phyloP scores from a whole-genome alignment of 1,140 invertebrate species.

The Halictus rubicundus region DNA sequence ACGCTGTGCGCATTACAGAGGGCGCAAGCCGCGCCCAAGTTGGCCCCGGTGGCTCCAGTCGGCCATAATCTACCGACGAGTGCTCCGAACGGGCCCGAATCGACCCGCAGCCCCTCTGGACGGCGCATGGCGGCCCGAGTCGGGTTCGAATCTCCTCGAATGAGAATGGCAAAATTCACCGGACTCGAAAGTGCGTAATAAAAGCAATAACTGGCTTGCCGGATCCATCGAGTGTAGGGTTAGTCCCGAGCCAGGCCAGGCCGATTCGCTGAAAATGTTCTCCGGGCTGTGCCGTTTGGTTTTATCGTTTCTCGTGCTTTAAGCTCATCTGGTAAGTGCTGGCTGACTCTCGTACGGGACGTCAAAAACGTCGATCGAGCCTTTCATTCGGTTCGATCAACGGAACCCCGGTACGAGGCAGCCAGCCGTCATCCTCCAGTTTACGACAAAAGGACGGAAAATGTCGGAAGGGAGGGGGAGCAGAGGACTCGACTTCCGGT shows the following conservation, averaged over 20 bases:
- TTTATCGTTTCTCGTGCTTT: constrained; percentile 59
- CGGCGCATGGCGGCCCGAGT: too few relatives aligned
- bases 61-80: too few relatives aligned
- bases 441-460: constrained; percentile 54
- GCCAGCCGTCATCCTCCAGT: constrained; percentile 23
- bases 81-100: too few relatives aligned
- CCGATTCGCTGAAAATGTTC: constrained; percentile 46
- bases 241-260: constrained; percentile 9
- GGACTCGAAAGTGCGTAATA: constrained; percentile 27
- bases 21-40: too few relatives aligned
- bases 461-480: not conserved
- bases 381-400: constrained; percentile 47
- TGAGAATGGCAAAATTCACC: constrained; percentile 13
- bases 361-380: constrained; percentile 57
- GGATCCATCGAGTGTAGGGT: constrained; percentile 7
- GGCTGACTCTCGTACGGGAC: constrained; percentile 22
- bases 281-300: constrained; percentile 49
- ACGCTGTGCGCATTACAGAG: too few relatives aligned
- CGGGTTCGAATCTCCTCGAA: not conserved
- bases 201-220: constrained; percentile 22
- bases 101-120: too few relatives aligned
- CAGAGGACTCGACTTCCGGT: constrained; percentile 46
- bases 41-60: too few relatives aligned
- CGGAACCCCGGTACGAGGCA: constrained; percentile 30
- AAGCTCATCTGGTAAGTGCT: constrained; percentile 59